Evolutionary conservation across 2,888 invertebrate species (phyloP).

Genomic region (Spatulosminthurus flaviceps): DNA sequence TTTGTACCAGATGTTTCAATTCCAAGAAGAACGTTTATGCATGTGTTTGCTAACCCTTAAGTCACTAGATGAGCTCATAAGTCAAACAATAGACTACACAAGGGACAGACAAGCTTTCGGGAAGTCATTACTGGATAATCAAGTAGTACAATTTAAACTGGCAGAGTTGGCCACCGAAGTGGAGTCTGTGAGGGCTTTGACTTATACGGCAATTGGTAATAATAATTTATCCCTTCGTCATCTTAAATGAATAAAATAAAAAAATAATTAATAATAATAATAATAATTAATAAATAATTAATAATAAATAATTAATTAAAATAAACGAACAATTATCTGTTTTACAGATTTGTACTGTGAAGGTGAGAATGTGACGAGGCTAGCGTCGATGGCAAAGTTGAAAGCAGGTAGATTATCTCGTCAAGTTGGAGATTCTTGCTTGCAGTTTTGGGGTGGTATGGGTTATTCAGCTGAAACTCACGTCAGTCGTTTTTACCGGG

Average conservation of each 20-base stretch:
- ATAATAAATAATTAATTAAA: no score
- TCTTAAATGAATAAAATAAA: no score
- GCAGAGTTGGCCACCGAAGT: slow-evolving; percentile 70
- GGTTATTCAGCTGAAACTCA: slow-evolving; percentile 69
- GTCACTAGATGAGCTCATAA: slow-evolving; percentile 52
- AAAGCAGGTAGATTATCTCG: slow-evolving; percentile 69
- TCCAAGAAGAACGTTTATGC: slow-evolving; percentile 70
- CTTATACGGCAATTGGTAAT: slow-evolving; percentile 67
- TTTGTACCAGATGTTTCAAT: slow-evolving; percentile 70
- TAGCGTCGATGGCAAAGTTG: slow-evolving; percentile 71
- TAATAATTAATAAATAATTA: no score
- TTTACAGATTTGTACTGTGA: slow-evolving; percentile 53
- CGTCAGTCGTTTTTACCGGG: slow-evolving; percentile 66
- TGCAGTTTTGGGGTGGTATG: slow-evolving; percentile 72
- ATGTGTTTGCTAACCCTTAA: slow-evolving; percentile 64
- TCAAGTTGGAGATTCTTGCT: slow-evolving; percentile 68
- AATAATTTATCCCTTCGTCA: no score
- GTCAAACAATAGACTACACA: slow-evolving; percentile 68
- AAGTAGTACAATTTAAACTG: slow-evolving; percentile 68
- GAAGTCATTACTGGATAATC: slow-evolving; percentile 67
- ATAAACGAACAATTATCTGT: not conserved
- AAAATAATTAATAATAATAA: no score
- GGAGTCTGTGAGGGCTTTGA: slow-evolving; percentile 68
- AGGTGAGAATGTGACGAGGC: slow-evolving; percentile 68
- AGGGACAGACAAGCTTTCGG: slow-evolving; percentile 68